Evolutionary conservation across 2,113 vertebrate species (phyloP).

Genomic region (Cichladusa arquata): DNA sequence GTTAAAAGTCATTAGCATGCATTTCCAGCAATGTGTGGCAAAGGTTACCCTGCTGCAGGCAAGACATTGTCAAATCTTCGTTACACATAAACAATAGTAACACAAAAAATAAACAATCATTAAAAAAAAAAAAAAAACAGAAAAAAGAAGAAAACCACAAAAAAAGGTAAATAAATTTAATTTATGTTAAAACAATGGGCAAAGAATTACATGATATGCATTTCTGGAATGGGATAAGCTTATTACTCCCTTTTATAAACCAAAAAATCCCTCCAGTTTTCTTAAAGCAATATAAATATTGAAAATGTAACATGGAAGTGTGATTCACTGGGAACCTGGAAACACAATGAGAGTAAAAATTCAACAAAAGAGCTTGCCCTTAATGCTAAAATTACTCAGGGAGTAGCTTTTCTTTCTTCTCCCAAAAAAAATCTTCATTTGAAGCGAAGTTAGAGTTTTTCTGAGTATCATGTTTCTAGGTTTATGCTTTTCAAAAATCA

Average conservation of each 20-base stretch:
- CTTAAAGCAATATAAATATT: not conserved
- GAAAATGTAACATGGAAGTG: not conserved
- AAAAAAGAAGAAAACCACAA: not conserved
- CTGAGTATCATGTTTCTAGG: not conserved
- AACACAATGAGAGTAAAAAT: not conserved
- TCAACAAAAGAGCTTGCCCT: not conserved
- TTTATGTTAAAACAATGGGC: not conserved
- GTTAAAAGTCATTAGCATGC: not conserved
- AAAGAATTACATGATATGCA: not conserved
- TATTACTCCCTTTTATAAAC: not conserved
- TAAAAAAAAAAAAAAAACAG: not conserved
- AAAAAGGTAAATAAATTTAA: not conserved
- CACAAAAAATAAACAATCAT: not conserved
- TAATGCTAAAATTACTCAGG: not conserved
- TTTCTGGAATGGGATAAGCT: not conserved
- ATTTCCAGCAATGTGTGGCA: not conserved
- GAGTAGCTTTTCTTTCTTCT: not conserved
- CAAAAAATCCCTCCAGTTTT: not conserved
- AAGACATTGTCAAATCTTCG: not conserved
- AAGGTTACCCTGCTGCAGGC: slow-evolving; percentile 2
- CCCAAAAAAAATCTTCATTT: not conserved
- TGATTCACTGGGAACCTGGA: not conserved
- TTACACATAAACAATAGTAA: not conserved
- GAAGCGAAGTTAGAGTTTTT: not conserved
- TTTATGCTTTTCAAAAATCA: not conserved